phyloP scores from a whole-genome alignment of 30 jellyfish, hydroid and myxozoan genomes.

The Mastigias papua region DNA sequence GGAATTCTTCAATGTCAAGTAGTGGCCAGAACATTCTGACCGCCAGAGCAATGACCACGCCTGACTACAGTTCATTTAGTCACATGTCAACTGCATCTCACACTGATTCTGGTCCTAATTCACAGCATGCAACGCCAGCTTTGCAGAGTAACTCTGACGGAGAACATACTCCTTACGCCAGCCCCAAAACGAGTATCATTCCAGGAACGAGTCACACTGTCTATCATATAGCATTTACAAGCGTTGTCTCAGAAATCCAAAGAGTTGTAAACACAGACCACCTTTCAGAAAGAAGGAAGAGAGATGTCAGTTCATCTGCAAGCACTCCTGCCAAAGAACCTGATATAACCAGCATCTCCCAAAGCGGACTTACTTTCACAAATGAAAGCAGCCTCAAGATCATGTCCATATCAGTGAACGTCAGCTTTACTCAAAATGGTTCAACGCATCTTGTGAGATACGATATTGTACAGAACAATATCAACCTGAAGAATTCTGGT shows the following conservation, averaged over 20 bases:
- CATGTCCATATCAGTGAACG: not conserved
- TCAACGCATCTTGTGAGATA: not conserved
- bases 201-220: slow-evolving; percentile 36
- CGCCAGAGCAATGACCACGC: too few relatives aligned
- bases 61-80: not conserved
- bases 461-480: not conserved
- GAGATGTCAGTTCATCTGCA: not conserved
- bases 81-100: not conserved
- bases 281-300: slow-evolving; percentile 19
- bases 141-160: not conserved
- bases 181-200: slow-evolving; percentile 23
- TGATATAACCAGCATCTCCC: not conserved
- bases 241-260: not conserved
- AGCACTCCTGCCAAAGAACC: too few relatives aligned
- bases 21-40: too few relatives aligned
- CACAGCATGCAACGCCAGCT: slow-evolving; percentile 1
- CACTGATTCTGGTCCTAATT: not conserved
- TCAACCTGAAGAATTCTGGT: not conserved
- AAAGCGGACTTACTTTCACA: not conserved
- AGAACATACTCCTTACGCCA: not conserved
- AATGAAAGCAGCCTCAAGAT: not conserved
- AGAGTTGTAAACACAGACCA: not conserved
- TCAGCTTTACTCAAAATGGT: slow-evolving; percentile 2
- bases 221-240: slow-evolving; percentile 17
- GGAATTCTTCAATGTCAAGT: too few relatives aligned